phyloP scores from a whole-genome alignment of 2,797 vertebrate species.

The Martes flavigula region DNA sequence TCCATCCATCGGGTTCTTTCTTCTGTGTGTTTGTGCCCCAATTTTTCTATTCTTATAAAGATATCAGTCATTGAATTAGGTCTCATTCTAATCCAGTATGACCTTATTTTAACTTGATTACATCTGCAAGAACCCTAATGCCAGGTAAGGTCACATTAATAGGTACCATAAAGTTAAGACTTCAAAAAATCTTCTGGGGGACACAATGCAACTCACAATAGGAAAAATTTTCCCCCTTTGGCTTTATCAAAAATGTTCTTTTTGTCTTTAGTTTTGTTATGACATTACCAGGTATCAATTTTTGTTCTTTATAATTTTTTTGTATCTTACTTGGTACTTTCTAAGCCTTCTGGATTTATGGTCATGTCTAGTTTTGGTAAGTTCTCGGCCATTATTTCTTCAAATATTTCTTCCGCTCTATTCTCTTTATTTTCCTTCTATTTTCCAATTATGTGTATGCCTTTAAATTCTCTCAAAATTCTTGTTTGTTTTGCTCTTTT shows the following conservation, averaged over 20 bases:
- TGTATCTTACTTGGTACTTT: not conserved
- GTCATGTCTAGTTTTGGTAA: not conserved
- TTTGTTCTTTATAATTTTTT: not conserved
- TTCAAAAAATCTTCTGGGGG: not conserved
- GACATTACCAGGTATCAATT: not conserved
- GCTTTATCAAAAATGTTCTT: not conserved
- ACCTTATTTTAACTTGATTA: not conserved
- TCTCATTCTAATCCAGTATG: not conserved
- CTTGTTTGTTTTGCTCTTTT: not conserved
- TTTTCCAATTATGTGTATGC: not conserved
- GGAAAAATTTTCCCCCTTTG: not conserved
- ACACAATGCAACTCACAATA: not conserved
- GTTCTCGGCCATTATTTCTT: not conserved
- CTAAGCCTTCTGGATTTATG: not conserved
- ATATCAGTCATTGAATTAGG: no score
- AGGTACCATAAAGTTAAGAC: not conserved
- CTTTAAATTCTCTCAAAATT: not conserved
- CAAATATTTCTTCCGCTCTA: not conserved
- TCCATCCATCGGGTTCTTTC: not conserved
- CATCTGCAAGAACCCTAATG: not conserved
- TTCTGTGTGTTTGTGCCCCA: not conserved
- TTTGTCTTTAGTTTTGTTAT: not conserved
- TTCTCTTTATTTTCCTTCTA: not conserved
- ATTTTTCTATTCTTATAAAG: not conserved
- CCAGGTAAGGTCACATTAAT: not conserved